phyloP scores from a whole-genome alignment of 1,140 invertebrate genomes.

The Drosophila repletoides region DNA sequence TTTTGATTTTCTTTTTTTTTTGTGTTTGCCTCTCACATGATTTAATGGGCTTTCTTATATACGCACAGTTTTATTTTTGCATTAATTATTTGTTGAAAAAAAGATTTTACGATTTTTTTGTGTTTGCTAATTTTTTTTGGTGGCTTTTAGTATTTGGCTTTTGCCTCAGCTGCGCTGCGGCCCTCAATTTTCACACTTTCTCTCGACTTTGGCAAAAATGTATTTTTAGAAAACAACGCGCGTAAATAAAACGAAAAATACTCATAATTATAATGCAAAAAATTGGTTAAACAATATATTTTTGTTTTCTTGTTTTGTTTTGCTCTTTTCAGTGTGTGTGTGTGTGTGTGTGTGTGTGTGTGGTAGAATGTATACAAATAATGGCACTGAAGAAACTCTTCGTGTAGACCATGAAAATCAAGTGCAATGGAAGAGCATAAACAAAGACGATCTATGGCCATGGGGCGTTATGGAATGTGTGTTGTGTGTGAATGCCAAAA shows the following conservation, averaged over 20 bases:
- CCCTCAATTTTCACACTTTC: conserved; percentile 74
- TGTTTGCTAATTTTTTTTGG: conserved; percentile 50
- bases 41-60: conserved; percentile 43
- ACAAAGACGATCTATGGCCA: conserved; percentile 30
- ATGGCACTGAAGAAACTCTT: conserved; percentile 49
- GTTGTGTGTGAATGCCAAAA: conserved; percentile 17
- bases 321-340: too few species aligned
- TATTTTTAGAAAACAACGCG: conserved; percentile 59
- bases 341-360: conserved; percentile 14
- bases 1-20: conserved; percentile 2
- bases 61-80: conserved; percentile 25
- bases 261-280: conserved; percentile 43
- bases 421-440: conserved; percentile 52
- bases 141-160: conserved; percentile 39
- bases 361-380: conserved; percentile 25
- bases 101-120: conserved; percentile 26
- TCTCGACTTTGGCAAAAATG: conserved; percentile 45
- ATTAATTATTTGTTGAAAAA: conserved; percentile 12
- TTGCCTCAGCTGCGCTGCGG: conserved; percentile 30
- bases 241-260: conserved; percentile 45
- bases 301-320: conserved; percentile 43
- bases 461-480: conserved; percentile 31
- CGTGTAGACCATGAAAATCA: conserved; percentile 53
- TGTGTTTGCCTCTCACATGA: conserved; percentile 52
- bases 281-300: conserved; percentile 26